Evolutionary conservation across 2,797 vertebrate genomes (phyloP).

Genomic region (Lacerta bilineata): DNA sequence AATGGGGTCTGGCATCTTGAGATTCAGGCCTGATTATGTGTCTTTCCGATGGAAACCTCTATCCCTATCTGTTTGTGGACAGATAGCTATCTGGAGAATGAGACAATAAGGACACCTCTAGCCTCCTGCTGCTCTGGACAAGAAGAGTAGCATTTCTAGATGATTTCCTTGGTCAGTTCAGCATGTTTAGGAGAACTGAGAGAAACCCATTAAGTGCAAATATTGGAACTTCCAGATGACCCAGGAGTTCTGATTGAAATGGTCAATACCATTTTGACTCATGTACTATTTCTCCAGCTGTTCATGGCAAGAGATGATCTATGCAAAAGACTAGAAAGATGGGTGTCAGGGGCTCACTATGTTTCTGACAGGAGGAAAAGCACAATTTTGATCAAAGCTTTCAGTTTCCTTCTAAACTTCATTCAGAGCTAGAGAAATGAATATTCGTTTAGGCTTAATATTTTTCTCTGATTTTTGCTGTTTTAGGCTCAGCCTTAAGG

Average conservation of each 20-base stretch:
- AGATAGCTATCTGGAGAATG: background rate
- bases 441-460: background rate
- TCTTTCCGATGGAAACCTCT: background rate
- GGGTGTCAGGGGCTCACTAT: background rate
- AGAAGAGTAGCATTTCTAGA: background rate
- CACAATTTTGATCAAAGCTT: background rate
- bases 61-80: background rate
- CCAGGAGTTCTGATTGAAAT: background rate
- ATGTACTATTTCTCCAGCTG: background rate
- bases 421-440: background rate
- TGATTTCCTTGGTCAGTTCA: background rate
- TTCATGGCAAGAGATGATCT: background rate
- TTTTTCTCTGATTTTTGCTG: background rate
- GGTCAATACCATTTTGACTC: background rate
- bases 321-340: background rate
- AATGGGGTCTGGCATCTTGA: background rate
- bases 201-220: background rate
- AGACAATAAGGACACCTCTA: background rate
- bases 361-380: background rate
- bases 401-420: background rate
- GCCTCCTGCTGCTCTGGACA: background rate
- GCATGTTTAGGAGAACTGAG: background rate
- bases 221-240: background rate
- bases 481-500: background rate
- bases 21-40: background rate